Percentiles rank a stretch among this genome's conserved stretches.
These are phyloP conservation scores for Channa striata DNA, from an alignment of 2,797 vertebrate species.

Conservation along the genomic window DNA sequence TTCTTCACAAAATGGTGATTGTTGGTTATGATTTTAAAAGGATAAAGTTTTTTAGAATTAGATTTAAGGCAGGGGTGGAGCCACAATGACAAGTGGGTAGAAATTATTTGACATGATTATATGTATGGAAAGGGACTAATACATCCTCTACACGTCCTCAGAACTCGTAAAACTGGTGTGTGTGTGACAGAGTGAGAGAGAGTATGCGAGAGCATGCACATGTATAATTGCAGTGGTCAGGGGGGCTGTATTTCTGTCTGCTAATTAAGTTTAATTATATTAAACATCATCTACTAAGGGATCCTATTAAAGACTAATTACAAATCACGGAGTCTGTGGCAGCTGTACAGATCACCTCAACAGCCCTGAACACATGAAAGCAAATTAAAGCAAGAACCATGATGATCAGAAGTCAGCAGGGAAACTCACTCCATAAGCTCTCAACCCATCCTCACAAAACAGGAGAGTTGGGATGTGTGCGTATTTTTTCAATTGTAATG, in stretches of 20 bases:
- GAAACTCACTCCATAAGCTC: slow-evolving; percentile 5
- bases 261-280: slow-evolving; percentile 78
- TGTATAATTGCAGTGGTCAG: slow-evolving; percentile 70
- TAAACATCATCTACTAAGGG: slow-evolving; percentile 70
- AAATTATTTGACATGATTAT: not conserved
- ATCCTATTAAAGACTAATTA: slow-evolving; percentile 73
- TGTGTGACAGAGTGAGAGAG: not conserved
- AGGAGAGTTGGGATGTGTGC: not conserved
- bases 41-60: not conserved
- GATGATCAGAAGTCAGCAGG: slow-evolving; percentile 31
- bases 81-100: too few species aligned
- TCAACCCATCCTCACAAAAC: slow-evolving; percentile 8
- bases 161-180: not conserved
- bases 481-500: slow-evolving; percentile 14
- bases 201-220: slow-evolving; percentile 61
- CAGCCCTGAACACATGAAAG: slow-evolving; percentile 48
- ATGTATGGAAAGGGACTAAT: not conserved
- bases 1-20: not conserved
- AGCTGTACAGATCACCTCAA: slow-evolving; percentile 57
- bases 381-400: slow-evolving; percentile 57
- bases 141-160: not conserved
- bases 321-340: slow-evolving; percentile 72
- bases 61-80: not conserved
- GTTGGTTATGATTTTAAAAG: not conserved
- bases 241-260: slow-evolving; percentile 65